Evolutionary conservation across 2,888 invertebrate species (phyloP).

Genomic region (Polydesmus complanatus): DNA sequence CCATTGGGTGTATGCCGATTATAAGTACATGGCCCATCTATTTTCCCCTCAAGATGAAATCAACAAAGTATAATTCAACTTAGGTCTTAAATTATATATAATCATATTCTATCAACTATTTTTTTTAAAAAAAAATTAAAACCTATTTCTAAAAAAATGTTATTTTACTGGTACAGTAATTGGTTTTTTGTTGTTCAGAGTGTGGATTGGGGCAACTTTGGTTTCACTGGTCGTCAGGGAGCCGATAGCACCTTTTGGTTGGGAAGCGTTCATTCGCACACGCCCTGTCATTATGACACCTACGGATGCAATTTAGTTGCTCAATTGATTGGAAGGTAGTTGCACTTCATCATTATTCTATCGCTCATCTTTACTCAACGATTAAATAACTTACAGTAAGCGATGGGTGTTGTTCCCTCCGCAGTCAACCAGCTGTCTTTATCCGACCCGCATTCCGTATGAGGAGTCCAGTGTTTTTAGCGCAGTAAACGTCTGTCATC

Average conservation of each 20-base stretch:
- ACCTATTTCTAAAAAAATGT: background rate
- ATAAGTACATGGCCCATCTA: constrained; percentile 61
- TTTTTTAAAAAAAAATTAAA: background rate
- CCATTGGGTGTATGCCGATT: constrained; percentile 67
- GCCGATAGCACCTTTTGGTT: constrained; percentile 36
- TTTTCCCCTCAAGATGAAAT: constrained; percentile 44
- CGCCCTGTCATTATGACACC: constrained; percentile 85
- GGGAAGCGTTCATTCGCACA: constrained; percentile 54
- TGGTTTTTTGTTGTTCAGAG: constrained; percentile 19
- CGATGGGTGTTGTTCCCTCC: constrained; percentile 85
- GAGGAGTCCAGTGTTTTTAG: constrained; percentile 93
- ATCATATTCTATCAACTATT: background rate
- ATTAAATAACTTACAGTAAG: constrained; percentile 46
- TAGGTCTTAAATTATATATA: constrained; percentile 9
- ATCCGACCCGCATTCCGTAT: constrained; percentile 76
- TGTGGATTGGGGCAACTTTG: constrained; percentile 32
- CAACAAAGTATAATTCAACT: constrained; percentile 38
- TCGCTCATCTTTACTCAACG: constrained; percentile 1
- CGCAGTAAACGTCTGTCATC: constrained; percentile 61
- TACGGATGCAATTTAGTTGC: constrained; percentile 87
- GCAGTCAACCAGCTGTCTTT: constrained; percentile 46
- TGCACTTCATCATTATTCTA: constrained; percentile 10
- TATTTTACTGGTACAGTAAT: constrained; percentile 1
- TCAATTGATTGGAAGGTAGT: constrained; percentile 70
- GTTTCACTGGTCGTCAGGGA: constrained; percentile 29